Conservation (phyloP, 2,888 invertebrate species). For the Papilio elwesi region DNA sequence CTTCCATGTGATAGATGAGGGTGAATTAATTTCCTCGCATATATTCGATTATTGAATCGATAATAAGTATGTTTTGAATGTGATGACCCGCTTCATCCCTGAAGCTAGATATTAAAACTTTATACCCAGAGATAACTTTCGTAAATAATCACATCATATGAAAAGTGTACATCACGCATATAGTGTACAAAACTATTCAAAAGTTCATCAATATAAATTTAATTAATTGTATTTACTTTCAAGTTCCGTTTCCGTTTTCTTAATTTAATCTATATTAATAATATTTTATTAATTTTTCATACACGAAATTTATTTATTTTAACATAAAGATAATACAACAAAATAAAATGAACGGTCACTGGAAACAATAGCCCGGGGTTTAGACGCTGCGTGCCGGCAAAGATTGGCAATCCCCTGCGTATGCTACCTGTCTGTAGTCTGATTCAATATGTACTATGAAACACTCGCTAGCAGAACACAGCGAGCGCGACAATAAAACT, state of each 20-base stretch:
- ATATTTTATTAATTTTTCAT: slow-evolving; percentile 57
- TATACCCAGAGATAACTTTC: slow-evolving; percentile 30
- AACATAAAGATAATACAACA: slow-evolving; percentile 59
- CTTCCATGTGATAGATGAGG: too few species aligned
- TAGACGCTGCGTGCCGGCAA: slow-evolving; percentile 57
- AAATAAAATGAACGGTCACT: slow-evolving; percentile 52
- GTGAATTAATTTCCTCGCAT: too few species aligned
- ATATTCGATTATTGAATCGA: too few species aligned
- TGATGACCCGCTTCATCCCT: slow-evolving; percentile 8
- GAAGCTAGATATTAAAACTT: background rate
- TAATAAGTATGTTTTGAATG: too few species aligned
- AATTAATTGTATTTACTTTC: slow-evolving; percentile 23
- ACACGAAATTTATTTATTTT: slow-evolving; percentile 48
- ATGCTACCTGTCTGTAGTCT: slow-evolving; percentile 25
- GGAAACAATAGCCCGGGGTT: slow-evolving; percentile 54
- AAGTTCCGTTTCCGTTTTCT: background rate
- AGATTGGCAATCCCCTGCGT: slow-evolving; percentile 47
- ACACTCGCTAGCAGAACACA: too few species aligned
- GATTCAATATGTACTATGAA: too few species aligned
- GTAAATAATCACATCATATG: slow-evolving; percentile 33
- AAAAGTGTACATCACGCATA: slow-evolving; percentile 31
- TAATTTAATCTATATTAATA: slow-evolving; percentile 40
- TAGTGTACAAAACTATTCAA: slow-evolving; percentile 32
- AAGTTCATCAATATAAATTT: slow-evolving; percentile 22
- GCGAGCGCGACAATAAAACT: slow-evolving; percentile 32